Evolutionary conservation across 2,797 vertebrate species (phyloP), one percentile per base, ranked within the genome.

Genomic region (Diplodus sargus): DNA sequence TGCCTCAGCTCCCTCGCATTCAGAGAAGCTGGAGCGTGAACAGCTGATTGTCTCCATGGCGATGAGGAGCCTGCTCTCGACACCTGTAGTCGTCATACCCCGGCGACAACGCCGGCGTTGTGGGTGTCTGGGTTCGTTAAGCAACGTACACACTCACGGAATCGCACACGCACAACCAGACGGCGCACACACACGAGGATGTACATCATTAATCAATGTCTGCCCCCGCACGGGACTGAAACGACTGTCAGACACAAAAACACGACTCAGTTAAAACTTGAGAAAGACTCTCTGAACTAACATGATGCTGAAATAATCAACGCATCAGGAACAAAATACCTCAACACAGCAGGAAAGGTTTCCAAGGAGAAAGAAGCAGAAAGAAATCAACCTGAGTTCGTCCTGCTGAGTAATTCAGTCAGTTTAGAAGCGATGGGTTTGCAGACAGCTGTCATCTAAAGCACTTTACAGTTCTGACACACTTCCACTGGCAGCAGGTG

Each of bases 1-100:
- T n/a, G 39, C 13, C 61, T 56, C 5, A n/a, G 2, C 58, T 65
- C 69, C 25, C 10, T 1, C 11, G 28, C 70, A 72, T 65, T 63
- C 74, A 30, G 54, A 62, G 65, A 73, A 23, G 22, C 76, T 73
- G 74, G 64, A 65, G 76, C n/a, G 11, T 58, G 63, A 85, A 75
- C 4, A 5, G 17, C 56, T n/a, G 43, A 76, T 76, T 49, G 75
- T 77, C 76, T 83, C 80, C 34, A 78, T 73, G 8, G 51, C 13
- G 53, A 62, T 22, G 58, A 53, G 53, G 70, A 64, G 43, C 47
- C 84, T 47, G 78, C 68, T 57, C 57, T 43, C 22, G 1, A 76
- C 81, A 66, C 75, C 69, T 77, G 76, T 13, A 23, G 45, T 43
- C 58, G 16, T 62, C 78, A 75, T 13, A 25, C 14, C 42, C 22